Evolutionary conservation across 1,140 invertebrate genomes (phyloP), one percentile per base, ranked within the genome.

Genomic region (Drosophila arizonae): DNA sequence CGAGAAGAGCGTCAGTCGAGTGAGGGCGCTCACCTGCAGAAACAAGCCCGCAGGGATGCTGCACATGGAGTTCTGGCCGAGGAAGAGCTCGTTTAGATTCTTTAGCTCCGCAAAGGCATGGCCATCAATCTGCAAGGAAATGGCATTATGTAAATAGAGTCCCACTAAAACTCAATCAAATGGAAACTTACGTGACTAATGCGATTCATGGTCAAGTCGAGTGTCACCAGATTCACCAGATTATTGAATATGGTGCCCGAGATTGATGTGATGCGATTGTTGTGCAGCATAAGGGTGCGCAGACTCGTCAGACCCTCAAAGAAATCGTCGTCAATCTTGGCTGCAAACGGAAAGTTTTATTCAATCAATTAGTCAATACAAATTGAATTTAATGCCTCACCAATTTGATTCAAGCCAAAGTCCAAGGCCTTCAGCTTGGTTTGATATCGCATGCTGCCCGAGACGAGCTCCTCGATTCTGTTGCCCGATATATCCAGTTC

Each of bases 401-500:
- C 71, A 33, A 93, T 91, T 63, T 90, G 76, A 84, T 95, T 95
- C 76, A 94, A 93, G 0, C 94, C 93, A 17, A 95, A 90, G 76
- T 94, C 94, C 10, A 95, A 77, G 63, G 94, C 92, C 77, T 93
- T 94, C 0, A 95, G 80, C 66, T 91, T 92, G 6, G 90, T 92
- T 54, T 96, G 90, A 33, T 94, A 92, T 0, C 76, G 63, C 63
- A 96, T 94, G 15, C 95, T 93, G 69, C 93, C 93, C 41, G 93
- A 93, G 21, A 93, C 89, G 6, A 95, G 92, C 33, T 85, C 81
- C 26, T 92, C 92, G 30, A 95, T 92, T 71, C 92, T 92, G 90
- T 95, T 95, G 4, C 93, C 92, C 0, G 94, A 93, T n/a, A 95
- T 82, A 81, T 95, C 94, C 48, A 95, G 90, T 76, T 94, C 93